Conservation (phyloP, 2,888 invertebrate genomes). For the Andrena camellia region DNA sequence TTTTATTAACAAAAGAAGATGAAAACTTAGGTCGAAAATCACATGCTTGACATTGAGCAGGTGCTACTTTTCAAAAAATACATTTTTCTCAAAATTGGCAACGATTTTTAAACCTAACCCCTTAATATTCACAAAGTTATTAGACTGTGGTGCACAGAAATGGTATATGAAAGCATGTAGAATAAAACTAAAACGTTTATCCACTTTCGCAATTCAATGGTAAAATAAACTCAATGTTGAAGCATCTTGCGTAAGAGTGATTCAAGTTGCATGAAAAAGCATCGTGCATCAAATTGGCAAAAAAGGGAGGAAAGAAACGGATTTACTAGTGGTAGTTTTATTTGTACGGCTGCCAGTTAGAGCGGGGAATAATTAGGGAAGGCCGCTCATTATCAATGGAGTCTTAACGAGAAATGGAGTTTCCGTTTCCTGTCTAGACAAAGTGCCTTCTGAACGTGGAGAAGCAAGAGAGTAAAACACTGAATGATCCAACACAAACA, state of each 20-base stretch:
- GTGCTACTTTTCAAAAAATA: no score
- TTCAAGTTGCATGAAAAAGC: slow-evolving; percentile 44
- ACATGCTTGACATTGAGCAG: no score
- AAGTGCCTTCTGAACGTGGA: slow-evolving; percentile 68
- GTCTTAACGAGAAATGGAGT: slow-evolving; percentile 71
- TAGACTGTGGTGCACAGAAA: not conserved
- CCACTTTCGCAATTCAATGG: not conserved
- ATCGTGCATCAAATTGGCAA: slow-evolving; percentile 36
- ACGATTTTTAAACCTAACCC: no score
- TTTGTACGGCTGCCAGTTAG: slow-evolving; percentile 46
- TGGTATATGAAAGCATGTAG: not conserved
- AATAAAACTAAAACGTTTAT: not conserved
- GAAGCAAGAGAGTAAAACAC: slow-evolving; percentile 62
- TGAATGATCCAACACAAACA: slow-evolving; percentile 51
- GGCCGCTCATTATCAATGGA: slow-evolving; percentile 76
- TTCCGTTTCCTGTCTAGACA: slow-evolving; percentile 79
- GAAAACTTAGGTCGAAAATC: no score
- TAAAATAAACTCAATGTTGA: slow-evolving; percentile 17
- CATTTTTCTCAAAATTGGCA: no score
- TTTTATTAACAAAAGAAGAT: no score
- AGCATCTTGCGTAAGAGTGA: slow-evolving; percentile 9
- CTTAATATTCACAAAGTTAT: no score
- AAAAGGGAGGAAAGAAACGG: slow-evolving; percentile 22
- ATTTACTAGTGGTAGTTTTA: slow-evolving; percentile 56
- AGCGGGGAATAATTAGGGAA: slow-evolving; percentile 74